These are phyloP conservation scores for Drosophila parabipectinata DNA, from an alignment of 1,140 invertebrate species.

Conservation along the genomic window DNA sequence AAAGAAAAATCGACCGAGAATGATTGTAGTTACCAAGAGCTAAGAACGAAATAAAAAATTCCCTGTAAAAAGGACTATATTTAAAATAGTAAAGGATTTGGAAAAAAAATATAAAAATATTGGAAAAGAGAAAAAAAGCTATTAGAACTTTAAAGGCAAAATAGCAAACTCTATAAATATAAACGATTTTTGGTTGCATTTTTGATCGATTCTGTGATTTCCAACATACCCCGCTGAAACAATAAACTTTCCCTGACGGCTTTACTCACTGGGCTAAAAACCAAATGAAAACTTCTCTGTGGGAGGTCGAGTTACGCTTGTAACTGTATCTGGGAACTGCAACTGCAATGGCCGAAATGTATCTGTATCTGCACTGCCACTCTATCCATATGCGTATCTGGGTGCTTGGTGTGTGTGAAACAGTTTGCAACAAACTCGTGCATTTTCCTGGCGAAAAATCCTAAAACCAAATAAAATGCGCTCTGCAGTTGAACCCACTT, in stretches of 20 bases:
- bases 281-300: slow-evolving; percentile 37
- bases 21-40: not conserved
- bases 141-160: not conserved
- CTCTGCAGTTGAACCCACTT: slow-evolving; percentile 63
- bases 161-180: not conserved
- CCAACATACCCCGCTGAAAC: slow-evolving; percentile 4
- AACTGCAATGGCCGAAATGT: slow-evolving; percentile 32
- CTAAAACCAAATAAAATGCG: slow-evolving; percentile 73
- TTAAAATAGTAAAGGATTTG: not conserved
- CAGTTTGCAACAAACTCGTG: slow-evolving; percentile 67
- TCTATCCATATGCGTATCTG: slow-evolving; percentile 35
- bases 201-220: not conserved
- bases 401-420: slow-evolving; percentile 36
- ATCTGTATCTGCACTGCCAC: slow-evolving; percentile 44
- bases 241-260: slow-evolving; percentile 14
- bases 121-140: not conserved
- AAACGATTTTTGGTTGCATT: not conserved
- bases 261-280: slow-evolving; percentile 20
- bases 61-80: not conserved
- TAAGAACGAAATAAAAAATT: slow-evolving; percentile 5
- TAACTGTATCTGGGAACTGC: slow-evolving; percentile 37
- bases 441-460: slow-evolving; percentile 40
- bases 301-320: slow-evolving; percentile 34
- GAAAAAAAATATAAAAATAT: not conserved
- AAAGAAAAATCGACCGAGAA: slow-evolving; percentile 47